phyloP scores from a whole-genome alignment of 2,797 vertebrate genomes.

The Anas acuta region DNA sequence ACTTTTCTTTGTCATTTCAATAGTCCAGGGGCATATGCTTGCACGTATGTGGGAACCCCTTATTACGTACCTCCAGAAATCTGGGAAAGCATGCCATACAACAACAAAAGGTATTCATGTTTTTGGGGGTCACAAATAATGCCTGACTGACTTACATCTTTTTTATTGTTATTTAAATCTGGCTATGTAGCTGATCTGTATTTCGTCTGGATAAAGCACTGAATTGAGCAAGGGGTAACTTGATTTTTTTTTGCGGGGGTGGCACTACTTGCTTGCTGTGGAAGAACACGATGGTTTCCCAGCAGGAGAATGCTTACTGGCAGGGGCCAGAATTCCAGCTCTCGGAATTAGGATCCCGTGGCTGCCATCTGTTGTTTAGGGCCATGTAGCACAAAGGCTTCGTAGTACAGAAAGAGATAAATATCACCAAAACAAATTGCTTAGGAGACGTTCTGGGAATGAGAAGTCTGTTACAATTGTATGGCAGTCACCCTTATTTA shows the following conservation, averaged over 20 bases:
- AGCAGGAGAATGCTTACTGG: background rate
- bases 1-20: conserved; percentile 8
- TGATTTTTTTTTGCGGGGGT: background rate
- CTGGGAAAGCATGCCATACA: conserved; percentile 94
- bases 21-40: conserved; percentile 87
- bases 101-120: conserved; percentile 90
- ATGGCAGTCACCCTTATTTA: background rate
- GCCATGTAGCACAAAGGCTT: background rate
- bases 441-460: background rate
- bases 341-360: background rate
- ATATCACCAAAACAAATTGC: background rate
- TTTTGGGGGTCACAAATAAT: background rate
- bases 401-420: background rate
- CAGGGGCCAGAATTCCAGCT: background rate
- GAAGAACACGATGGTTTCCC: background rate
- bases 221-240: background rate
- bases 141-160: background rate
- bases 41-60: conserved; percentile 91
- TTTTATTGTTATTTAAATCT: background rate
- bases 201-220: background rate
- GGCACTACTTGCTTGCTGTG: background rate
- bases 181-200: background rate
- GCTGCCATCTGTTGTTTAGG: background rate
- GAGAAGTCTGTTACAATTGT: background rate
- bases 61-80: conserved; percentile 96